These are phyloP conservation scores for Sinocyclocheilus anshuiensis DNA, from an alignment of 2,113 vertebrate genomes.

Conservation along the genomic window DNA sequence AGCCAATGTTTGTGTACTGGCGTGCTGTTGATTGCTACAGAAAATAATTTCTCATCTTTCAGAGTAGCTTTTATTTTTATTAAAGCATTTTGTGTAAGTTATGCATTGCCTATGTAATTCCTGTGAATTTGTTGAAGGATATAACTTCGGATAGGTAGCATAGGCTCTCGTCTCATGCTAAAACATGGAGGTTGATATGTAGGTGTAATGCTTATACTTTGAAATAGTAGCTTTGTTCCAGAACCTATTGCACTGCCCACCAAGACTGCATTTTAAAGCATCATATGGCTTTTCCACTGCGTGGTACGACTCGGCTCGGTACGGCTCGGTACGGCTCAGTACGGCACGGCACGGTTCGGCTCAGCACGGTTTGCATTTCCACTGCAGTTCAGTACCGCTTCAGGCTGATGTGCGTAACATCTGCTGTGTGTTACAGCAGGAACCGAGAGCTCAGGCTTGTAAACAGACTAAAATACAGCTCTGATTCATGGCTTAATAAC, in stretches of 20 bases:
- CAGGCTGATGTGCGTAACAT: conserved; percentile 69
- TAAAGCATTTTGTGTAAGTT: not conserved
- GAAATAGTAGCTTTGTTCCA: not conserved
- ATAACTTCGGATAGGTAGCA: not conserved
- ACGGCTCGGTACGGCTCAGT: too few species aligned
- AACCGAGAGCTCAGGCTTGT: conserved; percentile 69
- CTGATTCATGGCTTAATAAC: conserved; percentile 57
- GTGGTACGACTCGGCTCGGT: too few species aligned
- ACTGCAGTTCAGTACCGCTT: too few species aligned
- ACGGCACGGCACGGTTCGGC: too few species aligned
- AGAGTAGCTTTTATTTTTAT: not conserved
- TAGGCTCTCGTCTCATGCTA: not conserved
- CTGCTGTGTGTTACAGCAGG: conserved; percentile 77
- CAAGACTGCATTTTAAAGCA: not conserved
- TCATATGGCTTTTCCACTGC: too few species aligned
- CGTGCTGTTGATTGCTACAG: not conserved
- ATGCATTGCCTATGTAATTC: not conserved
- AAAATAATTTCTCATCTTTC: not conserved
- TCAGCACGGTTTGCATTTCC: too few species aligned
- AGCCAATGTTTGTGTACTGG: not conserved
- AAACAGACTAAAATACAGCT: conserved; percentile 41
- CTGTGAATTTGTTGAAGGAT: not conserved
- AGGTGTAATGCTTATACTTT: not conserved
- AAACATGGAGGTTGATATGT: not conserved
- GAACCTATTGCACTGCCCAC: not conserved